These are phyloP conservation scores for Plectropomus leopardus DNA, from an alignment of 2,113 vertebrate species.

Conservation along the genomic window DNA sequence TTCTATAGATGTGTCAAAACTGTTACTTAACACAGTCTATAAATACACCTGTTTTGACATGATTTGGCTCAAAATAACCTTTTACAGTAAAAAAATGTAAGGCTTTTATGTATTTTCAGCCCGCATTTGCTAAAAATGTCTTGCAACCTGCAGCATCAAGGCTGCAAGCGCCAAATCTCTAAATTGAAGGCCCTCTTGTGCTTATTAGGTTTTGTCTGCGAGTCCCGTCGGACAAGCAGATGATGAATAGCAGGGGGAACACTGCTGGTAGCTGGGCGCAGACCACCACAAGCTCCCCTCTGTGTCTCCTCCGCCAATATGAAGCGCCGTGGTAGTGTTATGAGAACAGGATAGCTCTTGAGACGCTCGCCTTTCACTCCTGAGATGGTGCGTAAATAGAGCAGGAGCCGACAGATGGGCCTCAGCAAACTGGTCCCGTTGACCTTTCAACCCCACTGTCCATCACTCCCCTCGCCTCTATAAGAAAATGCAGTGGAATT, in stretches of 20 bases:
- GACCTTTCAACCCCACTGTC: constrained; percentile 86
- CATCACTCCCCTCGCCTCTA: constrained; percentile 71
- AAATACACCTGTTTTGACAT: constrained; percentile 56
- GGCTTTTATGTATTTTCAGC: constrained; percentile 41
- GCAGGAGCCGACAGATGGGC: constrained; percentile 82
- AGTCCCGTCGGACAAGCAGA: constrained; percentile 55
- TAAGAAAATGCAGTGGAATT: constrained; percentile 79
- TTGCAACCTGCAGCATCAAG: constrained; percentile 43
- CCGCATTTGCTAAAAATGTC: background rate
- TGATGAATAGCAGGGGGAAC: constrained; percentile 68
- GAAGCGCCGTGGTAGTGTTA: constrained; percentile 72
- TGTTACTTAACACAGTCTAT: constrained; percentile 42
- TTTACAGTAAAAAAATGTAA: background rate
- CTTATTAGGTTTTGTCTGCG: constrained; percentile 64
- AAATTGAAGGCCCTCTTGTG: constrained; percentile 48
- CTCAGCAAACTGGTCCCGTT: constrained; percentile 84
- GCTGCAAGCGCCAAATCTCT: constrained; percentile 32
- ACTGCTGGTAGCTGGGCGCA: constrained; percentile 36
- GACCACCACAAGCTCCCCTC: constrained; percentile 68
- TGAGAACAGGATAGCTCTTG: constrained; percentile 82
- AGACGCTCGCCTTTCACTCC: constrained; percentile 80
- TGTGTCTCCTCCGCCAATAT: constrained; percentile 66
- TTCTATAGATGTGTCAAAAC: constrained; percentile 33
- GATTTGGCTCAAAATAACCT: constrained; percentile 54
- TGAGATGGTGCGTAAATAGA: constrained; percentile 83